Evolutionary conservation across 2,888 invertebrate species (phyloP).

Genomic region (Aplocera efformata): DNA sequence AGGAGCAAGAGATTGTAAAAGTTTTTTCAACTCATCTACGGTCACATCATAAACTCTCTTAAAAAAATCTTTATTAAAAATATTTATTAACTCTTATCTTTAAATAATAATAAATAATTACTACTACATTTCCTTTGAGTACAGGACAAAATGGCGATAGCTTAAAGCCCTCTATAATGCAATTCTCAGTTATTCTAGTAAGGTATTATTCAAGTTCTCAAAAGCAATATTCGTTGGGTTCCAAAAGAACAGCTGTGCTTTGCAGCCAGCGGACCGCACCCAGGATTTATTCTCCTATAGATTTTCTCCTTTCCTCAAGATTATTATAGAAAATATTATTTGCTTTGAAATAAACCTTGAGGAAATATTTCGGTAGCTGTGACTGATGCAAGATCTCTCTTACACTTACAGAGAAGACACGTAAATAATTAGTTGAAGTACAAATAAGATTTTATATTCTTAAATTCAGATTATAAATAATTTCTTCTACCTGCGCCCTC

Average conservation of each 20-base stretch:
- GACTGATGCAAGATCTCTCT: neutral
- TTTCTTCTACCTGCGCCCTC: too few species aligned
- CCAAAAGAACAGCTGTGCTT: conserved; percentile 39
- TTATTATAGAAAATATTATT: conserved; percentile 37
- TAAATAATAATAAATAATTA: too few species aligned
- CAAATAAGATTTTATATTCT: too few species aligned
- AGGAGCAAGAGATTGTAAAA: too few species aligned
- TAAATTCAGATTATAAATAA: too few species aligned
- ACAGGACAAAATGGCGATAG: conserved; percentile 10
- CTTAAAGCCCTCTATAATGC: conserved; percentile 11
- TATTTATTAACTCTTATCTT: too few species aligned
- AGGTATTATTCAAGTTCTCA: conserved; percentile 35
- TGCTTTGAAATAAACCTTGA: conserved; percentile 18
- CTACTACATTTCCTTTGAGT: too few species aligned
- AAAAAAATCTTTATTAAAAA: too few species aligned
- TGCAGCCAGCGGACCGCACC: conserved; percentile 25
- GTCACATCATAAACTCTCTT: too few species aligned
- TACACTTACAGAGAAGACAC: too few species aligned
- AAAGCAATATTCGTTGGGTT: conserved; percentile 32
- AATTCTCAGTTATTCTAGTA: conserved; percentile 18
- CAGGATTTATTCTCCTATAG: conserved; percentile 32
- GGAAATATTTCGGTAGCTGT: conserved; percentile 14
- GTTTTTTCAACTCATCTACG: too few species aligned
- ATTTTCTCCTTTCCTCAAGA: conserved; percentile 36
- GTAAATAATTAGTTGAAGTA: too few species aligned